Percentiles rank a stretch among this genome's conserved stretches.
Conservation (phyloP, 23 tunicate species). For the Oikopleura albicans region DNA sequence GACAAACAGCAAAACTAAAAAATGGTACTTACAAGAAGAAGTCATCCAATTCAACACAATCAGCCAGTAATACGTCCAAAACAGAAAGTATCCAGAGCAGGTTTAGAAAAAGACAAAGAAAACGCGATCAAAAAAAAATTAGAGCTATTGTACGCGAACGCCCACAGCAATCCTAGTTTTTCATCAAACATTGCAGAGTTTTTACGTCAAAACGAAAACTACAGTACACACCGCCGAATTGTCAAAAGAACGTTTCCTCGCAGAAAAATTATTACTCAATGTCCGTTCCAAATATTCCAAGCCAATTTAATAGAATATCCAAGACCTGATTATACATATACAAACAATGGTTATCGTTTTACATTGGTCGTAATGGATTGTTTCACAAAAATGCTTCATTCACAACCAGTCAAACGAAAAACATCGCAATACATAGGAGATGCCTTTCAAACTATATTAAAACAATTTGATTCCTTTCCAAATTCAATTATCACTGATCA, state of each 20-base stretch:
- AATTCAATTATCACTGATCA: constrained; percentile 11
- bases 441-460: not conserved
- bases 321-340: not conserved
- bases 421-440: not conserved
- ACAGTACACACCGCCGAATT: not conserved
- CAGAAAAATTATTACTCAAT: not conserved
- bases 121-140: no score
- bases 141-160: not conserved
- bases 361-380: not conserved
- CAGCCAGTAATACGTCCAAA: no score
- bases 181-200: not conserved
- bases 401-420: not conserved
- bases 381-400: not conserved
- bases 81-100: no score
- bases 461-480: not conserved
- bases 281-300: not conserved
- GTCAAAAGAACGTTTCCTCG: not conserved
- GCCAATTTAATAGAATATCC: not conserved
- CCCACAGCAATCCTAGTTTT: not conserved
- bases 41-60: no score
- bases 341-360: not conserved
- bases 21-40: not conserved
- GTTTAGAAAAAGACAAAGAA: no score
- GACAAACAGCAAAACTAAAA: not conserved
- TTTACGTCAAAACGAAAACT: not conserved